Percentiles rank a stretch among this genome's conserved stretches.
Evolutionary conservation across 2,888 invertebrate species (phyloP).

Genomic region (Plusia festucae): DNA sequence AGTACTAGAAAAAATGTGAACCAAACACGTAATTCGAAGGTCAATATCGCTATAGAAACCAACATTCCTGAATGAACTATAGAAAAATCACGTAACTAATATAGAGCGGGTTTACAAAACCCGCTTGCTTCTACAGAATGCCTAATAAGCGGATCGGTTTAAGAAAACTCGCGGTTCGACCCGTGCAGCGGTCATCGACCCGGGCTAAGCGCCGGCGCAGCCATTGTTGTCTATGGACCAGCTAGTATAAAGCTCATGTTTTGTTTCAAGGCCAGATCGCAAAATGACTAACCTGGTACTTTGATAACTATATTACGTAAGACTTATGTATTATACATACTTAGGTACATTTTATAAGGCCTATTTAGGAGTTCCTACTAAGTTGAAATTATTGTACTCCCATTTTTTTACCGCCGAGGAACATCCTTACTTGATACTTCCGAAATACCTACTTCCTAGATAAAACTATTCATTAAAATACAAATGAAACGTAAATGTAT

Average conservation of each 20-base stretch:
- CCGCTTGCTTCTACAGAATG: constrained; percentile 74
- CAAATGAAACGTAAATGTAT: not conserved
- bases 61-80: constrained; percentile 37
- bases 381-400: not conserved
- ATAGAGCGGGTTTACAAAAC: constrained; percentile 68
- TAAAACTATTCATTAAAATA: constrained; percentile 2
- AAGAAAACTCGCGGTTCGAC: constrained; percentile 85
- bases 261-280: constrained; percentile 72
- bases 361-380: constrained; percentile 3
- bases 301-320: constrained; percentile 26
- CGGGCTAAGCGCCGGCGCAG: constrained; percentile 82
- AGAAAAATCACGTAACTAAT: constrained; percentile 65
- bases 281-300: constrained; percentile 56
- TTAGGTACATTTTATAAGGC: too few relatives aligned
- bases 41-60: constrained; percentile 33
- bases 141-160: constrained; percentile 86
- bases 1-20: not conserved
- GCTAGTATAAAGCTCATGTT: constrained; percentile 66
- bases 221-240: constrained; percentile 82
- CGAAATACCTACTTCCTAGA: not conserved
- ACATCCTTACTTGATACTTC: not conserved
- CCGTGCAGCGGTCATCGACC: constrained; percentile 79
- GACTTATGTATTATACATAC: constrained; percentile 6
- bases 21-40: constrained; percentile 15
- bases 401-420: not conserved